Percentiles rank a stretch among this genome's conserved stretches.
Conservation (phyloP, 2,888 invertebrate genomes). For the Leptinotarsa peninsularis region DNA sequence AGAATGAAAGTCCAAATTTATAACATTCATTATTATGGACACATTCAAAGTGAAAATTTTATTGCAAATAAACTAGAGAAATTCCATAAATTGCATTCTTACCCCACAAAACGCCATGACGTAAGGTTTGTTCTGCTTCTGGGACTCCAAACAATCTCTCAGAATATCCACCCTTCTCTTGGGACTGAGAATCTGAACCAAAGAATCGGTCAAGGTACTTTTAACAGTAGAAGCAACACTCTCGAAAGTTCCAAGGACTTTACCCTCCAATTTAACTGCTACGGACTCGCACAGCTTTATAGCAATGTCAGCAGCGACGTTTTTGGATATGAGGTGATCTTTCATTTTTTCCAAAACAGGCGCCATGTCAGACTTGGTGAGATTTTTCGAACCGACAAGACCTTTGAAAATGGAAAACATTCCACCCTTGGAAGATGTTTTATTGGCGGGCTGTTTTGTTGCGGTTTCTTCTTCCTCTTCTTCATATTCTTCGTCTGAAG, state of each 20-base stretch:
- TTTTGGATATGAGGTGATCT: conserved; percentile 96
- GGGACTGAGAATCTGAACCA: conserved; percentile 95
- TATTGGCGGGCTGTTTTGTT: conserved; percentile 42
- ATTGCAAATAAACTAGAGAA: too few relatives aligned
- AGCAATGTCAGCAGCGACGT: conserved; percentile 97
- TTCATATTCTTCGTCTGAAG: conserved; percentile 76
- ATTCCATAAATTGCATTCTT: conserved; percentile 20
- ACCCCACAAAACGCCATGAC: conserved; percentile 97
- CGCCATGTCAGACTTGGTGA: conserved; percentile 83
- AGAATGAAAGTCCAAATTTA: too few relatives aligned
- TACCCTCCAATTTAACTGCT: conserved; percentile 89
- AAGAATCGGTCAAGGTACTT: conserved; percentile 87
- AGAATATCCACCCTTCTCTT: conserved; percentile 95
- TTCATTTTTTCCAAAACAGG: conserved; percentile 93
- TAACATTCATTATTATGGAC: too few relatives aligned
- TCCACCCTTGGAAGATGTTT: conserved; percentile 66
- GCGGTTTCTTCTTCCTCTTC: conserved; percentile 69
- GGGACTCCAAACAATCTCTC: conserved; percentile 92
- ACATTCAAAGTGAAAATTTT: too few relatives aligned
- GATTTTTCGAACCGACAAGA: conserved; percentile 88
- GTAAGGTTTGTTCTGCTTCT: conserved; percentile 85
- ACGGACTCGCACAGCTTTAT: conserved; percentile 94
- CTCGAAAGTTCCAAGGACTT: conserved; percentile 94
- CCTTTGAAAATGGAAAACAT: conserved; percentile 88
- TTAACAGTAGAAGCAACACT: conserved; percentile 91